Percentiles rank a stretch among this genome's conserved stretches.
These are phyloP conservation scores for Micrastur ruficollis DNA, from an alignment of 2,797 vertebrate species.

Conservation along the genomic window DNA sequence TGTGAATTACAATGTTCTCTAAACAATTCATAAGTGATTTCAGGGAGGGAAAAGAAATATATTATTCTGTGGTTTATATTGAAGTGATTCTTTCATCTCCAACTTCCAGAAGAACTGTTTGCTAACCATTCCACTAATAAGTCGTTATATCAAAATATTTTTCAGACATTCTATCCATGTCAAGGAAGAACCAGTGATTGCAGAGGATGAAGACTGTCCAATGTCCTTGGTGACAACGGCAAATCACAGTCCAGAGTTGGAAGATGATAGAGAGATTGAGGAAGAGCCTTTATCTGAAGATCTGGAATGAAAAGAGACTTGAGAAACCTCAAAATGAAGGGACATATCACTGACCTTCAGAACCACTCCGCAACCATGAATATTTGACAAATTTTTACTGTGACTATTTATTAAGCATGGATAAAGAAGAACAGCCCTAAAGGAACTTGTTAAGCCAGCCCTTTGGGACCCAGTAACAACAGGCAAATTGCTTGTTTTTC, in stretches of 20 bases:
- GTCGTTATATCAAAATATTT: slow-evolving; percentile 39
- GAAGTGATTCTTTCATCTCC: background rate
- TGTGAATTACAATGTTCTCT: slow-evolving; percentile 20
- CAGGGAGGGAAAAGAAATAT: background rate
- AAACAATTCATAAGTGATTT: slow-evolving; percentile 27
- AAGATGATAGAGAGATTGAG: slow-evolving; percentile 97
- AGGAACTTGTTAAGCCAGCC: slow-evolving; percentile 94
- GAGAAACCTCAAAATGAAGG: slow-evolving; percentile 81
- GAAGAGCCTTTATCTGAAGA: slow-evolving; percentile 99
- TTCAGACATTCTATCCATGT: slow-evolving; percentile 92
- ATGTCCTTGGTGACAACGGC: slow-evolving; percentile 99
- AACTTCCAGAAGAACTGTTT: background rate
- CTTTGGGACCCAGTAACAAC: slow-evolving; percentile 90
- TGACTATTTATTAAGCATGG: slow-evolving; percentile 99
- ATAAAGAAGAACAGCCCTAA: slow-evolving; percentile 91
- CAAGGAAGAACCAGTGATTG: slow-evolving; percentile 97
- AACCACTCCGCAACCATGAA: slow-evolving; percentile 91
- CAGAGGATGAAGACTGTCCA: slow-evolving; percentile 97
- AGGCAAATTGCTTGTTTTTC: slow-evolving; percentile 92
- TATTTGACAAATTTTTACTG: slow-evolving; percentile 93
- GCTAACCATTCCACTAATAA: background rate
- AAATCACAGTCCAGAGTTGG: slow-evolving; percentile 98
- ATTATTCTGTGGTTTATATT: background rate
- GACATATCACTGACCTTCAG: slow-evolving; percentile 84
- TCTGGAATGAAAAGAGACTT: slow-evolving; percentile 90